Conservation (phyloP, 2,888 invertebrate species). For the Sarcophaga caerulescens region DNA sequence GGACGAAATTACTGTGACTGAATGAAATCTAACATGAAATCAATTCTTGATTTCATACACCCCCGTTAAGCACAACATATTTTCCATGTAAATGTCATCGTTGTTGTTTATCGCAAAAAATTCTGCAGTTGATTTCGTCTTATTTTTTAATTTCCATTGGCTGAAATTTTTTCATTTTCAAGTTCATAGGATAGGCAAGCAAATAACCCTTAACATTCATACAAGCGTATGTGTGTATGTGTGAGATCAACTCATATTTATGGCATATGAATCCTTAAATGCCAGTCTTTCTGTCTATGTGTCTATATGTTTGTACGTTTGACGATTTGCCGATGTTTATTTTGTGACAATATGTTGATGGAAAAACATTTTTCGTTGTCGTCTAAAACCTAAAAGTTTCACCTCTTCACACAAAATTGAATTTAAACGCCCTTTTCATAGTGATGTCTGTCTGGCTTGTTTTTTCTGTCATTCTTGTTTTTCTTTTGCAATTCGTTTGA, state of each 20-base stretch:
- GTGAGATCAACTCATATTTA: neutral
- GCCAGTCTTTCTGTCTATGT: neutral
- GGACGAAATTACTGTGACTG: no score
- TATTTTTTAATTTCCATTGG: slow-evolving; percentile 53
- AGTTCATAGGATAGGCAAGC: neutral
- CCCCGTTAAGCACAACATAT: neutral
- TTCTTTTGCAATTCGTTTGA: neutral
- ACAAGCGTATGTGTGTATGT: no score
- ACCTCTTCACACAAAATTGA: slow-evolving; percentile 33
- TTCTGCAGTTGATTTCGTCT: slow-evolving; percentile 30
- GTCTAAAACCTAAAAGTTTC: slow-evolving; percentile 18
- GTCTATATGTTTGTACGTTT: neutral
- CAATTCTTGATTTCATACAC: neutral
- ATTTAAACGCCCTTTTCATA: slow-evolving; percentile 49
- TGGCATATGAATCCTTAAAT: neutral
- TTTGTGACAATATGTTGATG: slow-evolving; percentile 25
- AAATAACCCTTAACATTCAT: neutral
- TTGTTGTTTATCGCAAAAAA: slow-evolving; percentile 23
- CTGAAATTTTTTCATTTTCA: slow-evolving; percentile 27
- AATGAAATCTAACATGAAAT: no score
- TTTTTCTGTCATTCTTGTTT: neutral
- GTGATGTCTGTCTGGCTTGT: neutral
- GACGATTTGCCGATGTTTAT: neutral
- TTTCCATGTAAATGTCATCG: neutral
- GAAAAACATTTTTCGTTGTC: slow-evolving; percentile 1